Base-by-base conservation (phyloP, 1,140 invertebrate genomes). In the Brachionus rotundiformis region DNA sequence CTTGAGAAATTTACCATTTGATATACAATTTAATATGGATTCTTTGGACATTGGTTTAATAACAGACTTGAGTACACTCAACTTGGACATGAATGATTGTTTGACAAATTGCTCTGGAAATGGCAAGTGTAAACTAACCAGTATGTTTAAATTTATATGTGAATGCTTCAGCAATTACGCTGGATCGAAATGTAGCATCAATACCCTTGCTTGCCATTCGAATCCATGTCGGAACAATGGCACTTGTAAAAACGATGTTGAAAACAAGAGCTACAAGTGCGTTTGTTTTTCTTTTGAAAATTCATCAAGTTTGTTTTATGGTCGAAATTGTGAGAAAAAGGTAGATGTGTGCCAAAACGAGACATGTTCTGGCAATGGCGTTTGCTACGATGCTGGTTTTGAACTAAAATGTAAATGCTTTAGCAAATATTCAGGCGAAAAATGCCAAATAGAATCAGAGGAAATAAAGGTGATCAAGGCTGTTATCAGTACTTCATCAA, bases 391-490 rank as follows among this genome's bases (percentile, higher is more conserved):
- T 33, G 23, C 2, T 41, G 65, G 65, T 7, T 33, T 7, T 41
- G 36, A 33, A 68, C 31, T 16, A 0, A 36, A 68, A 10, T 68
- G 65, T 19, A 33, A 41, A 33, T 68, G 65, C 23, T 68, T 68
- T 41, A 16, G n/a, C 2, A 33, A 36, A 33, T 68, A 68, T 41
- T 68, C 65, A n/a, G 65, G 65, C 0, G 27, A 68, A 19, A 33
- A 41, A 68, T 68, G 65, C 23, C 13, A 68, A 68, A 68, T 68
- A 27, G 65, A 68, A 29, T 68, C 65, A 41, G 13, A 68, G 0
- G 65, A 68, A 68, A 41, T 41, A 1, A 68, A 68, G 23, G 19
- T 19, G 23, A 68, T 68, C 65, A 68, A 68, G 23, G 36, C 31
- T 8, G 23, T 68, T n/a, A 68, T 68, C 4, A 36, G 31, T 16